These are phyloP conservation scores for Tenrec ecaudatus DNA, from an alignment of 2,113 vertebrate genomes.

Conservation along the genomic window DNA sequence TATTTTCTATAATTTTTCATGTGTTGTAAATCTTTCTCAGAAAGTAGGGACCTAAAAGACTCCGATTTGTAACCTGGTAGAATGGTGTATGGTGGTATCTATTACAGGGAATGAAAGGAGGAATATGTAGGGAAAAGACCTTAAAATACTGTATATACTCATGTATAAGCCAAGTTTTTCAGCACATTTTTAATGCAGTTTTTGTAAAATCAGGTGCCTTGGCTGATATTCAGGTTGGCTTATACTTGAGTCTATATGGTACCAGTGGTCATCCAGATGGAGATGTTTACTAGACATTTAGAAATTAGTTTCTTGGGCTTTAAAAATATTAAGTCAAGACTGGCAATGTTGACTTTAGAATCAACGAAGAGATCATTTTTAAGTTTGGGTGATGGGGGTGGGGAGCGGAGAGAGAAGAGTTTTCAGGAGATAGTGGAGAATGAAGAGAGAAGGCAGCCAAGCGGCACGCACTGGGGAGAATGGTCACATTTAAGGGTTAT, in stretches of 20 bases:
- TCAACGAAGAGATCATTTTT: neutral
- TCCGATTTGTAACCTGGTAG: constrained; percentile 35
- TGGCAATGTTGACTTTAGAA: neutral
- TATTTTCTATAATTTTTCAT: constrained; percentile 33
- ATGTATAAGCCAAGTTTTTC: no score
- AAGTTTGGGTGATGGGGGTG: neutral
- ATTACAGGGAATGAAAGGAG: neutral
- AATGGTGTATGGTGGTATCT: neutral
- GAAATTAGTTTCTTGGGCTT: constrained; percentile 38
- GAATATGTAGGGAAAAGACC: constrained; percentile 8
- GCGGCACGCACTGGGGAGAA: neutral
- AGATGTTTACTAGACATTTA: neutral
- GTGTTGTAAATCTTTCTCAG: constrained; percentile 31
- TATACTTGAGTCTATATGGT: neutral
- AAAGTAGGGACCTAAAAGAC: constrained; percentile 21
- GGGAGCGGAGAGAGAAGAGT: neutral
- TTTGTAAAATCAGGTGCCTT: no score
- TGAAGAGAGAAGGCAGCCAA: neutral
- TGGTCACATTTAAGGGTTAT: neutral
- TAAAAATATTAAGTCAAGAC: neutral
- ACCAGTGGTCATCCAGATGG: neutral
- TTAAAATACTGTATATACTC: neutral
- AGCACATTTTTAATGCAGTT: no score
- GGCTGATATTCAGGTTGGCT: no score
- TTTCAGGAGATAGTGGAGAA: constrained; percentile 19